Evolutionary conservation across 2,797 vertebrate species (phyloP), one percentile per base, ranked within the genome.

Genomic region (Micrastur ruficollis): DNA sequence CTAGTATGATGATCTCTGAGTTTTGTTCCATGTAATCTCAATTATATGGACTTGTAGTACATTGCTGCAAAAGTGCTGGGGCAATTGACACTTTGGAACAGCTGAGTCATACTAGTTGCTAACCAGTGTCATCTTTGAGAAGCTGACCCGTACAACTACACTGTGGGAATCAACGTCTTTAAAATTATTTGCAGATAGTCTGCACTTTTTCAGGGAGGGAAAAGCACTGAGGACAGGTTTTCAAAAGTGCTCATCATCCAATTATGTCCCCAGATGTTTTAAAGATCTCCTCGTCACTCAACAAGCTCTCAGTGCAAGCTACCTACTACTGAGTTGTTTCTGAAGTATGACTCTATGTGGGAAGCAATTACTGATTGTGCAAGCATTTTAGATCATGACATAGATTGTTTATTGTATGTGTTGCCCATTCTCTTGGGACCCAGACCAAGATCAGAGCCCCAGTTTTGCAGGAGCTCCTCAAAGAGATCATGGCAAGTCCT

Each of bases 21-120:
- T 66, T 94, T 95, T 90, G 86, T 94, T 94, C 95, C 91, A 18
- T 94, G 94, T 90, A 95, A 89, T 96, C 63, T 86, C 76, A 65
- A 89, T 95, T 91, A 79, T 42, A 81, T 56, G 96, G 88, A 67
- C 86, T 75, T 86, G 38, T 22, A 88, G 87, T n/a, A 53, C 9
- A 1, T 76, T 66, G 38, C 82, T 86, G 75, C 29, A 34, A 5
- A 75, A 91, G 73, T 36, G 59, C 82, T 58, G 80, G 73, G 55
- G 76, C 82, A 70, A 16, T 23, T 93, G 95, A 96, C 92, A 79
- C 95, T 94, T 59, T 46, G 88, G 91, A 95, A 20, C 96, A 97
- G 81, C 93, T 96, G 95, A 95, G 80, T 96, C 89, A 93, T 50
- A 50, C 55, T 82, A 59, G 76, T 50, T 90, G 85, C 50, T 81